A percentile compares a stretch with the other conserved stretches of the same genome.
Evolutionary conservation across 2,797 vertebrate genomes (phyloP).

Genomic region (Ambastaia sidthimunki): DNA sequence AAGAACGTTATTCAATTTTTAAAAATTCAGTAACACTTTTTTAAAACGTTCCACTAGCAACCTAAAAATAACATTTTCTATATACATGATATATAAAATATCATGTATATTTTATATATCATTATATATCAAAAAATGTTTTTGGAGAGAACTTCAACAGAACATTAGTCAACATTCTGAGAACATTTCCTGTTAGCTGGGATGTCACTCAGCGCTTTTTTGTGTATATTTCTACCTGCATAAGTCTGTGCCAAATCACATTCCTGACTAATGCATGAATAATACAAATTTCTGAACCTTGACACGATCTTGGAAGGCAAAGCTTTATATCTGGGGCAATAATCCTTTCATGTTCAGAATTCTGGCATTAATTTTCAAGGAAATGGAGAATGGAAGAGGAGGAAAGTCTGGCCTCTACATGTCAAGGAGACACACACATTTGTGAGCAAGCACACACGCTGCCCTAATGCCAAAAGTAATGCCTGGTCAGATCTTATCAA

Average conservation of each 20-base stretch:
- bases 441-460: background rate
- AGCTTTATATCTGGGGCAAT: background rate
- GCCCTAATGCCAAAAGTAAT: constrained; percentile 41
- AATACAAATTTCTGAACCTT: constrained; percentile 26
- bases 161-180: too few relatives aligned
- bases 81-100: too few relatives aligned
- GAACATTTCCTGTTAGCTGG: too few relatives aligned
- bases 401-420: constrained; percentile 38
- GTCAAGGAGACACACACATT: constrained; percentile 8
- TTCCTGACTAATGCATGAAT: constrained; percentile 24
- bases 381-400: constrained; percentile 1
- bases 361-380: constrained; percentile 19
- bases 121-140: too few relatives aligned
- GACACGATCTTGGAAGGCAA: constrained; percentile 6
- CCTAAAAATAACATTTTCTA: too few relatives aligned
- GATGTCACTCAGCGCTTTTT: background rate
- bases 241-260: constrained; percentile 16
- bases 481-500: constrained; percentile 51
- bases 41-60: too few relatives aligned
- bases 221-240: background rate
- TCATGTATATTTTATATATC: too few relatives aligned
- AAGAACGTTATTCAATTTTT: too few relatives aligned
- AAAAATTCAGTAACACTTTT: too few relatives aligned
- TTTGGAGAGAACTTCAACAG: too few relatives aligned
- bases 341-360: constrained; percentile 17